Evolutionary conservation across 1,140 invertebrate genomes (phyloP), one percentile per base, ranked within the genome.

Genomic region (Babylonia areolata): DNA sequence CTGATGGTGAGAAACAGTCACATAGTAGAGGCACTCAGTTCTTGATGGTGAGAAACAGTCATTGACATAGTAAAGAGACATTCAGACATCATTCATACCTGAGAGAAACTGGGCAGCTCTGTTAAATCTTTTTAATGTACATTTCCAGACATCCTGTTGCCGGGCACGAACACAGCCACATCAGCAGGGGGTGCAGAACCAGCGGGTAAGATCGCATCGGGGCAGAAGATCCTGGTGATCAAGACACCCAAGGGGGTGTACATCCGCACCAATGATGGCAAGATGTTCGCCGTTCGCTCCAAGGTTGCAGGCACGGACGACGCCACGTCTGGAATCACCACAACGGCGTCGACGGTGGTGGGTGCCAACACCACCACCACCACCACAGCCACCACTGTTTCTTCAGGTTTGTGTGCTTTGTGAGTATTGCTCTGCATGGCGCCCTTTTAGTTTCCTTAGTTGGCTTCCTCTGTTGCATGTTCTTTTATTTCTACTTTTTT

Each of bases 211-310:
- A 95, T 99, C 31, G 98, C 98, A 93, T 97, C 97, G 9, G 98
- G 98, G 0, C 97, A 99, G 93, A 96, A 97, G 89, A 97, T 99
- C 0, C 97, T 98, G 95, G 97, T 99, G 3, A 95, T 99, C 1
- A 98, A 98, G 93, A 98, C 97, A 31, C 97, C 97, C 0, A 98
- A 98, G 94, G 98, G 98, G 51, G 98, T 99, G 86, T 99, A 99
- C 93, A 97, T 99, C 96, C 97, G 98, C 88, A 95, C 98, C 37
- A 97, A 98, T 92, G 98, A 97, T 91, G 97, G 98, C n/a, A 98
- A 98, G 95, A 98, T 99, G 86, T 98, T 99, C 91, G 97, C 98
- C n/a, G 98, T 99, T 86, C 87, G 93, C 71, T 91, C 92, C 23
- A 93, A 93, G 37, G 83, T 75, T 5, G 86, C 82, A 2, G 73